Conservation (phyloP, 2,888 invertebrate species). For the Nymphalis c-album region DNA sequence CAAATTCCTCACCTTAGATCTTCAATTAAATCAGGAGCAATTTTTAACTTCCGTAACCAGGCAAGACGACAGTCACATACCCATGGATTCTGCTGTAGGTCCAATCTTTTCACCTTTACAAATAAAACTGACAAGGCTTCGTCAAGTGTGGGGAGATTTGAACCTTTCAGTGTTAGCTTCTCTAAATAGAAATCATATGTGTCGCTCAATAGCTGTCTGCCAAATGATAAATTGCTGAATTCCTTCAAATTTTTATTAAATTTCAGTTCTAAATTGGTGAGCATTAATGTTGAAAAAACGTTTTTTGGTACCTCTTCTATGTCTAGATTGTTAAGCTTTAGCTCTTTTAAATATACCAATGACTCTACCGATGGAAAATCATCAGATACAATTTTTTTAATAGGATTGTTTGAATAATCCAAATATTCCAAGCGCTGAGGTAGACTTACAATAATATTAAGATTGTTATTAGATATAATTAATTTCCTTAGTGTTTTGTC, state of each 20-base stretch:
- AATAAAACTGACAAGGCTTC: constrained; percentile 63
- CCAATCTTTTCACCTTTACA: constrained; percentile 66
- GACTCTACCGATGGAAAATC: background rate
- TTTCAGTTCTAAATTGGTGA: constrained; percentile 74
- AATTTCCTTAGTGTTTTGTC: constrained; percentile 65
- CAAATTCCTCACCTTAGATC: constrained; percentile 59
- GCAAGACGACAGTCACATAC: constrained; percentile 81
- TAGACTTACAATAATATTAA: constrained; percentile 75
- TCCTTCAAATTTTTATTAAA: constrained; percentile 75
- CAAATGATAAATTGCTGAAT: constrained; percentile 71
- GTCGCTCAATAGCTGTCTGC: constrained; percentile 55
- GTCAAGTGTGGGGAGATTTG: constrained; percentile 63
- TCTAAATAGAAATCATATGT: constrained; percentile 65
- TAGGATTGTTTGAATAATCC: constrained; percentile 83
- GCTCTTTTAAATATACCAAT: constrained; percentile 54
- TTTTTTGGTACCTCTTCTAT: constrained; percentile 77
- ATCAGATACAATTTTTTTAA: constrained; percentile 60
- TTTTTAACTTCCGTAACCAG: constrained; percentile 70
- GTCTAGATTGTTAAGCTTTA: constrained; percentile 81
- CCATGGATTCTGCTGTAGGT: constrained; percentile 84
- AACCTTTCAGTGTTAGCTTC: constrained; percentile 66
- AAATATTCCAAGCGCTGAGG: constrained; percentile 79
- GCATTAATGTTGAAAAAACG: constrained; percentile 77
- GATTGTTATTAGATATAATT: constrained; percentile 75
- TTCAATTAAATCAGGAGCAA: constrained; percentile 59